Evolutionary conservation across 2,113 vertebrate species (phyloP).

Genomic region (Silurus glanis): DNA sequence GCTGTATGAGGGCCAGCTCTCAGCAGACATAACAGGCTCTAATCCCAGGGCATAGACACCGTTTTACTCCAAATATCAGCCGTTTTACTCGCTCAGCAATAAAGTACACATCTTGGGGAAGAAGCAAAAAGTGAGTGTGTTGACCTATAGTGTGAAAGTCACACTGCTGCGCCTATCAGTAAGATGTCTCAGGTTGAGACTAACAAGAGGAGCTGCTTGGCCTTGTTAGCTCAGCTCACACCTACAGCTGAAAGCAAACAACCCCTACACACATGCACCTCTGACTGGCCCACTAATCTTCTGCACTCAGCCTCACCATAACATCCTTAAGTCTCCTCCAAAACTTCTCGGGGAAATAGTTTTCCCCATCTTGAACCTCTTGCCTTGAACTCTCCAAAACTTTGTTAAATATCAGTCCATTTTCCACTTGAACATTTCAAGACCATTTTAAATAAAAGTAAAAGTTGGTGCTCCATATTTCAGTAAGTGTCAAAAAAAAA

Average conservation of each 20-base stretch:
- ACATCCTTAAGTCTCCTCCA: conserved; percentile 17
- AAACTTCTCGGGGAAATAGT: background rate
- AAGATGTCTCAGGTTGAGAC: conserved; percentile 19
- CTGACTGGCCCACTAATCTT: conserved; percentile 2
- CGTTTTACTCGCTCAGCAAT: conserved; percentile 30
- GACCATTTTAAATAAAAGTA: background rate
- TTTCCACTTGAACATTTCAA: background rate
- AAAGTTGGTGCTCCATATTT: too few species aligned
- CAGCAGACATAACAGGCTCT: conserved; percentile 12
- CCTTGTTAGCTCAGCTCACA: conserved; percentile 32
- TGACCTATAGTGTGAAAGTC: conserved; percentile 30
- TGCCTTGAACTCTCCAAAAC: background rate
- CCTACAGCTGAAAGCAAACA: conserved; percentile 35
- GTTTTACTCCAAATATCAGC: conserved; percentile 17
- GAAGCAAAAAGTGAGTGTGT: background rate
- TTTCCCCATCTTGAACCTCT: background rate
- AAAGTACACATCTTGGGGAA: conserved; percentile 4
- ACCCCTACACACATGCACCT: conserved; percentile 1
- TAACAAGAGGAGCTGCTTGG: conserved; percentile 37
- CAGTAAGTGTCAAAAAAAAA: background rate
- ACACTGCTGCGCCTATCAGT: conserved; percentile 24
- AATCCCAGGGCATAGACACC: conserved; percentile 7
- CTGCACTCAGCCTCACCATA: background rate
- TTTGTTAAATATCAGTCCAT: background rate
- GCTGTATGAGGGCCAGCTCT: background rate